Conservation (phyloP, 2,113 vertebrate species). For the Camarhynchus parvulus region DNA sequence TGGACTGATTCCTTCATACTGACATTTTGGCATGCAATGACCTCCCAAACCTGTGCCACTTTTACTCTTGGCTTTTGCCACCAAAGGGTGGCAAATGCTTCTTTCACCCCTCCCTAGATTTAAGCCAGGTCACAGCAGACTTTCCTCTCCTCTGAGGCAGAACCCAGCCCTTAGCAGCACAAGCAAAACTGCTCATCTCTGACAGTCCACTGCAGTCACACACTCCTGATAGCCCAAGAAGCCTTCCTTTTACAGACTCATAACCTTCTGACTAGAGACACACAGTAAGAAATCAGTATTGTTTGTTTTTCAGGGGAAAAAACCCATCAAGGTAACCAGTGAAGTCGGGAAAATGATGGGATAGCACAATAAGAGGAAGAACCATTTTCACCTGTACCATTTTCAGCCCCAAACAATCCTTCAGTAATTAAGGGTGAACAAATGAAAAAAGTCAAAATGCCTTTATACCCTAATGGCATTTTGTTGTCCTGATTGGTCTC, state of each 20-base stretch:
- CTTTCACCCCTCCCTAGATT: neutral
- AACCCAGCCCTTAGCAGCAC: neutral
- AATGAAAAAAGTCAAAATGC: neutral
- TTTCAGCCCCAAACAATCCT: neutral
- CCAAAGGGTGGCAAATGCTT: neutral
- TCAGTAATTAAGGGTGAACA: neutral
- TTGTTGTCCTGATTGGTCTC: neutral
- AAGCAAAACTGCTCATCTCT: neutral
- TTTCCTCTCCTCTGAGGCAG: neutral
- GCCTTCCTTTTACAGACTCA: neutral
- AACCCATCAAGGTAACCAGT: neutral
- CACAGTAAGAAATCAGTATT: neutral
- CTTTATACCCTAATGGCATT: neutral
- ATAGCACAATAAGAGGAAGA: neutral
- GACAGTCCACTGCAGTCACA: too few relatives aligned
- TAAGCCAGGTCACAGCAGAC: neutral
- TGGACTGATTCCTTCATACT: neutral
- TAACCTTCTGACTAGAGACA: neutral
- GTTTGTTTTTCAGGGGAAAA: neutral
- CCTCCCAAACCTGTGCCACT: neutral
- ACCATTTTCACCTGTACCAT: neutral
- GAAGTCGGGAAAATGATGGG: neutral
- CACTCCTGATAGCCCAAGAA: neutral
- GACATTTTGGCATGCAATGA: neutral
- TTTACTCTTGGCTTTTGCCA: neutral